Evolutionary conservation across 2,797 vertebrate species (phyloP), one percentile per base, ranked within the genome.

Genomic region (Enteromius afrohamiltoni): DNA sequence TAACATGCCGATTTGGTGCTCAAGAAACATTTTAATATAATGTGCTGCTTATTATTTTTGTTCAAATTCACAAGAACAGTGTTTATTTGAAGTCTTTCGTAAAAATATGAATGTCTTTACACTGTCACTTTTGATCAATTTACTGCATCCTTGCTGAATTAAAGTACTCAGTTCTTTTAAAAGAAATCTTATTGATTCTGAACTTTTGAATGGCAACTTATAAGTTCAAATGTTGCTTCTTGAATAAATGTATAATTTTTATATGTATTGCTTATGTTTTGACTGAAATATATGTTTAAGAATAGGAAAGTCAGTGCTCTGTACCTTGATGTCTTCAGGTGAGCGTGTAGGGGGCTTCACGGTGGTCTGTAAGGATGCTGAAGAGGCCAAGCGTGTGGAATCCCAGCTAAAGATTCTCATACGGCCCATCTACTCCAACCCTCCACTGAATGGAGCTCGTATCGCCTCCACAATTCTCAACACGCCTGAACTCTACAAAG

Each of bases 361-460:
- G 0, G 91, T 98, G 64, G 90, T 99, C 88, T 99, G 98, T 90
- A 95, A 92, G 0, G 97, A 98, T 0, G 86, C 92, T 0, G 97
- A 99, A 1, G 98, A 99, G 90, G 97, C 98, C 74, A 99, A 98
- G 91, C 94, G 96, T 71, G 97, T 99, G 0, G 98, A 99, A 84
- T 99, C 98, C 0, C 98, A 99, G 88, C 91, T 99, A 77, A 99
- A 99, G 94, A 99, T 99, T 89, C 95, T 99, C 73, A 98, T 99
- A 90, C 96, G 98, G 13, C 97, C 98, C 85, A 96, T 99, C 93
- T 99, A 99, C 89, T 99, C 98, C 89, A 99, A 99, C 91, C 98
- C 98, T 0, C 98, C 98, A 0, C 53, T 99, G 90, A 97, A 98
- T 0, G 98, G 98, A 2, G 98, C 98, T 17, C 96, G 98, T 80